phyloP scores from a whole-genome alignment of 2,113 vertebrate genomes.

The Chaenocephalus aceratus region DNA sequence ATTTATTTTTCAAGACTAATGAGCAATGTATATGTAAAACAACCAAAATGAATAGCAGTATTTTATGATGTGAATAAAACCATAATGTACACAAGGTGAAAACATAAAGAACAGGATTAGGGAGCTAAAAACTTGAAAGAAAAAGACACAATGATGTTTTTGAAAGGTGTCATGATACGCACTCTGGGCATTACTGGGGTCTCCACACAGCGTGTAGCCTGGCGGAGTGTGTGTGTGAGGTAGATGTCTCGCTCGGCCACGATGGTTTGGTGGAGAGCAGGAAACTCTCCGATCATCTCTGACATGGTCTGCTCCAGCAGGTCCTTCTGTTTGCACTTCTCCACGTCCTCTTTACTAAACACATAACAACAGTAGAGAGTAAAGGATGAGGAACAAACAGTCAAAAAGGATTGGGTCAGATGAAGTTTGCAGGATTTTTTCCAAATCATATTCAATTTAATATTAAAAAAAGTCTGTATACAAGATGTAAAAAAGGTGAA shows the following conservation, averaged over 20 bases:
- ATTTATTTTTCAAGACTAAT: neutral
- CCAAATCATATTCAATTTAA: neutral
- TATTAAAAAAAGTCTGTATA: neutral
- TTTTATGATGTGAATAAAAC: neutral
- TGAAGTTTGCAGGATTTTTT: neutral
- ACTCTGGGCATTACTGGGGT: conserved; percentile 85
- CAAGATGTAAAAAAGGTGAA: neutral
- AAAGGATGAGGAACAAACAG: conserved; percentile 13
- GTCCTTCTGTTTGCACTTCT: conserved; percentile 99
- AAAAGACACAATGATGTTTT: neutral
- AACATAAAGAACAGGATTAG: neutral
- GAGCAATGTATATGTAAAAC: neutral
- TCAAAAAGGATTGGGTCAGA: neutral
- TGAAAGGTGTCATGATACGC: conserved; percentile 46
- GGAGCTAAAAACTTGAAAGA: neutral
- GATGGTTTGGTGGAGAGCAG: conserved; percentile 97
- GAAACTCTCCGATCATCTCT: conserved; percentile 99
- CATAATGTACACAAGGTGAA: neutral
- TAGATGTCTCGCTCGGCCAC: conserved; percentile 97
- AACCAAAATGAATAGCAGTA: neutral
- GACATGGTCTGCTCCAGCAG: conserved; percentile 99
- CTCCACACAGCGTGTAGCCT: conserved; percentile 95
- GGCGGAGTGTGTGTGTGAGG: conserved; percentile 95
- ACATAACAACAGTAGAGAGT: neutral
- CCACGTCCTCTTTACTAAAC: conserved; percentile 97